Percentiles rank a stretch among this genome's conserved stretches.
These are phyloP conservation scores for Dicranocentrus wangi DNA, from an alignment of 2,888 invertebrate genomes.

Conservation along the genomic window DNA sequence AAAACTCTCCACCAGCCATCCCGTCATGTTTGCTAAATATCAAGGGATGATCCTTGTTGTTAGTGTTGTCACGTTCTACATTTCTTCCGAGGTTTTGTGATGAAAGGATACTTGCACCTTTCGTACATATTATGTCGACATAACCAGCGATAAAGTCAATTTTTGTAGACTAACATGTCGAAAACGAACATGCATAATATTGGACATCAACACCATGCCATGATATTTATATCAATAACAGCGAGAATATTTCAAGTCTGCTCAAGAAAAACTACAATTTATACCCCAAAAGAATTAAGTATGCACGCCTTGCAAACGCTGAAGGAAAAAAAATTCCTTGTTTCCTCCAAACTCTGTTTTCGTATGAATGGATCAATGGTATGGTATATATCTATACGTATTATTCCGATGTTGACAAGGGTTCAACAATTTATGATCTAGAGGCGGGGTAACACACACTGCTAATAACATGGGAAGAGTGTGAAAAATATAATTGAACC, in stretches of 20 bases:
- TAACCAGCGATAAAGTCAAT: no score
- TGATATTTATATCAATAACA: slow-evolving; percentile 9
- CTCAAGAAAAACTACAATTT: slow-evolving; percentile 27
- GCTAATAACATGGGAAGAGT: slow-evolving; percentile 59
- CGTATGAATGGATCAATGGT: neutral
- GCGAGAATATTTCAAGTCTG: neutral
- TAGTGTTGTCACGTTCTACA: slow-evolving; percentile 10
- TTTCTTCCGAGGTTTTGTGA: neutral
- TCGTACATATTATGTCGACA: no score
- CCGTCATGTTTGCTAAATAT: neutral
- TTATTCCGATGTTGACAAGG: slow-evolving; percentile 43
- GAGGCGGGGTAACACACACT: slow-evolving; percentile 44
- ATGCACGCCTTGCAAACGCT: slow-evolving; percentile 45
- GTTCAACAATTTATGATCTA: slow-evolving; percentile 56
- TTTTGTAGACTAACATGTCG: no score
- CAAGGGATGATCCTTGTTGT: neutral
- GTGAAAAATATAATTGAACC: slow-evolving; percentile 59
- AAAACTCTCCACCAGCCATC: no score
- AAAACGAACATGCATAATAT: neutral
- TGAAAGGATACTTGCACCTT: no score
- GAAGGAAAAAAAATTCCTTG: slow-evolving; percentile 36
- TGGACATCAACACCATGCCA: neutral
- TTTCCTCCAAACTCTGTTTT: neutral
- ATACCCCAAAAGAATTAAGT: slow-evolving; percentile 39
- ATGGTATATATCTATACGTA: neutral